These are phyloP conservation scores for Hippasteria phrygiana DNA, from an alignment of 53 echinoderm and acorn worm genomes.

Conservation along the genomic window DNA sequence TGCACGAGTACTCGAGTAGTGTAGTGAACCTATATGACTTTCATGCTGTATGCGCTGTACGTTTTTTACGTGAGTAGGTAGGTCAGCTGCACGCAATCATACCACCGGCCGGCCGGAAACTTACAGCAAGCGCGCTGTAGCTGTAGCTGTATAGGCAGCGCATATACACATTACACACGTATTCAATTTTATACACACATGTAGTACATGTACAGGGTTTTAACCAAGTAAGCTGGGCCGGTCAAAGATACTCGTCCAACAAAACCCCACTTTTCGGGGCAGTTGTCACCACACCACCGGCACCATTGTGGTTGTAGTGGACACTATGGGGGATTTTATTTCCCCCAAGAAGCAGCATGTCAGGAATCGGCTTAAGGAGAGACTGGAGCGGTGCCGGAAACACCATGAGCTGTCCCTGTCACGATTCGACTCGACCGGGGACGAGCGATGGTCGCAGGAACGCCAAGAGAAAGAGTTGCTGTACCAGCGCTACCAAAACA, in stretches of 20 bases:
- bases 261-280: constrained; percentile 58
- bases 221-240: not conserved
- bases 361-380: constrained; percentile 70
- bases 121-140: not conserved
- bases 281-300: constrained; percentile 61
- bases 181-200: not conserved
- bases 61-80: not conserved
- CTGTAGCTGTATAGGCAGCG: not conserved
- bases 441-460: constrained; percentile 69
- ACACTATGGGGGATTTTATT: constrained; percentile 86
- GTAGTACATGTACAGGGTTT: constrained; percentile 1
- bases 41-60: not conserved
- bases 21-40: not conserved
- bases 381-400: constrained; percentile 71
- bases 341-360: constrained; percentile 82
- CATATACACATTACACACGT: not conserved
- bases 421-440: constrained; percentile 44
- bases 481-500: constrained; percentile 69
- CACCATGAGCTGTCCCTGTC: constrained; percentile 51
- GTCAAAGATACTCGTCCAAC: not conserved
- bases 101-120: not conserved
- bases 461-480: constrained; percentile 66
- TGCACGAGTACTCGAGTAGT: not conserved
- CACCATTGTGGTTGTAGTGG: constrained; percentile 82
- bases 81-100: not conserved